These are phyloP conservation scores for Volucella zonaria DNA, from an alignment of 2,888 invertebrate species.

Conservation along the genomic window DNA sequence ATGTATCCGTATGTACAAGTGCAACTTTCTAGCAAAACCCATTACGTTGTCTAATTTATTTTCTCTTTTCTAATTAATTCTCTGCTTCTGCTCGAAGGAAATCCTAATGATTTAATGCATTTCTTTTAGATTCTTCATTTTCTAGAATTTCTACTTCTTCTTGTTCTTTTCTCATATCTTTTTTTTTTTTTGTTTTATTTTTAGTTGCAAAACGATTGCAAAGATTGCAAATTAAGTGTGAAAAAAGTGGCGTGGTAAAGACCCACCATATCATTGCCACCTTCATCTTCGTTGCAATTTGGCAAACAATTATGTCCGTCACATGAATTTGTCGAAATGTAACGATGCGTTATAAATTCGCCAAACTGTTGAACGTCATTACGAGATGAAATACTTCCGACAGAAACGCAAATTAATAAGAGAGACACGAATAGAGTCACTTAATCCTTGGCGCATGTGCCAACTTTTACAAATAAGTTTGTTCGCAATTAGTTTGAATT, in stretches of 20 bases:
- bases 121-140: slow-evolving; percentile 24
- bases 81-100: slow-evolving; percentile 6
- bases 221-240: slow-evolving; percentile 44
- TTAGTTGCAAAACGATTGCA: slow-evolving; percentile 15
- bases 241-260: slow-evolving; percentile 1
- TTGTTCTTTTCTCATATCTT: no score
- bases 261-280: background rate
- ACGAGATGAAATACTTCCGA: slow-evolving; percentile 53
- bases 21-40: background rate
- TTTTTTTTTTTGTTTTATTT: background rate
- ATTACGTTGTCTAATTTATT: slow-evolving; percentile 8
- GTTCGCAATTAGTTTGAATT: slow-evolving; percentile 37
- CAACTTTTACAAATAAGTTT: slow-evolving; percentile 37
- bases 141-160: background rate
- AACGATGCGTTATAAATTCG: slow-evolving; percentile 64
- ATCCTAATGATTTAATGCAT: slow-evolving; percentile 23
- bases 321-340: slow-evolving; percentile 58
- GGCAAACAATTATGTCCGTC: slow-evolving; percentile 57
- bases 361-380: slow-evolving; percentile 44
- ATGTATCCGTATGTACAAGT: background rate
- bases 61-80: slow-evolving; percentile 7
- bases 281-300: slow-evolving; percentile 28
- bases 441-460: slow-evolving; percentile 60
- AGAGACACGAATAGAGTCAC: slow-evolving; percentile 9
- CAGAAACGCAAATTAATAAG: slow-evolving; percentile 1